Base-by-base conservation (phyloP, 2,888 invertebrate species). In the Thumatha senex region DNA sequence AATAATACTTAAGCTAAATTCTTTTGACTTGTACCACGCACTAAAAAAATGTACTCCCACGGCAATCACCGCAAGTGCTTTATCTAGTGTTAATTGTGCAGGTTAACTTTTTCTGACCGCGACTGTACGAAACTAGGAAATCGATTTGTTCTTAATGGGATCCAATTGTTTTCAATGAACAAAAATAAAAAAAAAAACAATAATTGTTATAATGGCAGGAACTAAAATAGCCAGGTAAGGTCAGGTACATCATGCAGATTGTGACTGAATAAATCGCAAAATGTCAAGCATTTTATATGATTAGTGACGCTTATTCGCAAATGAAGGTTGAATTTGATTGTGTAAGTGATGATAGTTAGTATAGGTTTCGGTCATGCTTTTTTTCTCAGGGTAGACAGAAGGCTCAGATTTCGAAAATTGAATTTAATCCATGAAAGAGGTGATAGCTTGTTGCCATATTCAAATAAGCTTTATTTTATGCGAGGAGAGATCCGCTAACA, bases 71-170 rank as follows among this genome's bases (percentile, higher is more conserved):
- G 57, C 75, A 75, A 86, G 82, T 84, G 85, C 82, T 86, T 83
- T 85, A 83, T 84, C 82, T 74, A 74, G 72, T 80, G 80, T 74
- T 90, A 89, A 89, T 89, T 89, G 85, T 75, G 71, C 77, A 77
- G 76, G 78, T 80, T 78, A 60, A 66, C 74, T 88, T 89, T 85
- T 88, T 87, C 76, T 73, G 50, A 77, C 24, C 30, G 39, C 18
- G 30, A 30, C 34, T 42, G 41, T 40, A 51, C 41, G 34, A n/a
- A 24, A 79, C 78, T 67, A 81, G 83, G 84, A 86, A 86, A 87
- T 86, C 82, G 82, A 86, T 31, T 84, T 80, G 72, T 73, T 72
- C 48, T 62, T 76, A 88, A 86, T 86, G 77, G 74, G 12, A 52
- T 51, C 46, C 40, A 53, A 48, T 47, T 36, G 48, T 46, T 33